phyloP scores from a whole-genome alignment of 2,113 vertebrate species.

The Leucopsar rothschildi region DNA sequence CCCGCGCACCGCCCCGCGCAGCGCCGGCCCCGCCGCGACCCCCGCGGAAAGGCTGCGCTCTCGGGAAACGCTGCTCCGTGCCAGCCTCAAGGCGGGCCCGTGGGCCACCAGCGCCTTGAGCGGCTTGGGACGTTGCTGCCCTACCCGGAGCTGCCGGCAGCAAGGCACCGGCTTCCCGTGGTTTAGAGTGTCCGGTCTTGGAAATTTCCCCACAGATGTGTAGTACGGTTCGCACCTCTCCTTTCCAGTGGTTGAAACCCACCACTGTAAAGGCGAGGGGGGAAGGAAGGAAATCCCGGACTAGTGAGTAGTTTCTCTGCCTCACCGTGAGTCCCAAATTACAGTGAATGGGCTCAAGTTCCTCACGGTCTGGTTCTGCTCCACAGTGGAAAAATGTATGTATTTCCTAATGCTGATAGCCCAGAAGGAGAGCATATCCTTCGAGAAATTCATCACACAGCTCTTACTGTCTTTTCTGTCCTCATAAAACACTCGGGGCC shows the following conservation, averaged over 20 bases:
- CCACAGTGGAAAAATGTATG: neutral
- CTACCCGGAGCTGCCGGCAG: neutral
- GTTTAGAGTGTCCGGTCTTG: neutral
- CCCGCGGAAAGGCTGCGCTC: neutral
- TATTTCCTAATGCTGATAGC: neutral
- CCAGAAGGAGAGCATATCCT: neutral
- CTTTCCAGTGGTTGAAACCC: neutral
- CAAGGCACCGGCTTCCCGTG: neutral
- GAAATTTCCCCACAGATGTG: neutral
- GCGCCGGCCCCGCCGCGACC: neutral
- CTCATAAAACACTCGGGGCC: neutral
- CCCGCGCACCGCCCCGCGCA: neutral
- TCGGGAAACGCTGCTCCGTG: neutral
- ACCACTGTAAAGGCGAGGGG: neutral
- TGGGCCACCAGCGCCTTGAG: neutral
- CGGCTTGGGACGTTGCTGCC: neutral
- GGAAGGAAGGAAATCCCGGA: neutral
- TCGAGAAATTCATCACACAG: neutral
- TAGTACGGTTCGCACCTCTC: neutral
- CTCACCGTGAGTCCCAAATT: neutral
- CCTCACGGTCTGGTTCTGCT: neutral
- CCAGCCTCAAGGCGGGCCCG: rapidly evolving
- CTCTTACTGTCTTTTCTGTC: neutral
- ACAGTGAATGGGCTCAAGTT: neutral
- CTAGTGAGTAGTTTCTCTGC: neutral